These are phyloP conservation scores for Steinernema scapterisci DNA, from an alignment of 2,888 invertebrate species.

Conservation along the genomic window DNA sequence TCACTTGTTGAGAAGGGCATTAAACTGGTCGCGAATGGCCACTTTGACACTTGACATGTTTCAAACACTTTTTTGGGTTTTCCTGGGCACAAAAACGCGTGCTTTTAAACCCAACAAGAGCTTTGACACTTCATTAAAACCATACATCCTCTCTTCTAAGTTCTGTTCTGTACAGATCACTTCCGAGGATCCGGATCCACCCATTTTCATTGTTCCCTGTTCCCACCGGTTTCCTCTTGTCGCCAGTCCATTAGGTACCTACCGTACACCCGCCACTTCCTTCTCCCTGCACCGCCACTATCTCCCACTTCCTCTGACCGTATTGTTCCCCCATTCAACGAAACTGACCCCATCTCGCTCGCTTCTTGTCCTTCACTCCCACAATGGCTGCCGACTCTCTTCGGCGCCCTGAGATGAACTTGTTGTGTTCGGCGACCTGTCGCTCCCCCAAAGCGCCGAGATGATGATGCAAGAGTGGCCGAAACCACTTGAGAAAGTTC, in stretches of 20 bases:
- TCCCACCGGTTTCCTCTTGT: background rate
- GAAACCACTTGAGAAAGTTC: constrained; percentile 28
- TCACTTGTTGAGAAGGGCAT: background rate
- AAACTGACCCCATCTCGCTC: constrained; percentile 31
- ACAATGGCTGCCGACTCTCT: constrained; percentile 1
- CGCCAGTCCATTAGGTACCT: background rate
- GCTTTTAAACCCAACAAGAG: too few relatives aligned
- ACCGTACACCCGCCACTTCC: background rate
- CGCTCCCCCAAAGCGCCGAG: constrained; percentile 1
- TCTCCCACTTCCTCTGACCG: background rate
- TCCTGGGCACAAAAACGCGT: too few relatives aligned
- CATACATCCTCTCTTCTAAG: too few relatives aligned
- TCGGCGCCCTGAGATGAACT: constrained; percentile 27
- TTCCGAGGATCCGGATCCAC: background rate
- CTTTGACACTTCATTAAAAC: too few relatives aligned
- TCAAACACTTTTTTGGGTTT: too few relatives aligned
- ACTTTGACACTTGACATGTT: background rate
- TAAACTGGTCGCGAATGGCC: background rate
- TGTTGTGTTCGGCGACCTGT: constrained; percentile 27
- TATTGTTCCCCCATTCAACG: constrained; percentile 1
- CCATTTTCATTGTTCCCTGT: background rate
- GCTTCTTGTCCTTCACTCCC: constrained; percentile 27
- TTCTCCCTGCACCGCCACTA: background rate
- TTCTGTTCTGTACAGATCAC: background rate
- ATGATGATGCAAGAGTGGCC: constrained; percentile 24